phyloP scores from a whole-genome alignment of 2,888 invertebrate species.

The Dicranocentrus wangi region DNA sequence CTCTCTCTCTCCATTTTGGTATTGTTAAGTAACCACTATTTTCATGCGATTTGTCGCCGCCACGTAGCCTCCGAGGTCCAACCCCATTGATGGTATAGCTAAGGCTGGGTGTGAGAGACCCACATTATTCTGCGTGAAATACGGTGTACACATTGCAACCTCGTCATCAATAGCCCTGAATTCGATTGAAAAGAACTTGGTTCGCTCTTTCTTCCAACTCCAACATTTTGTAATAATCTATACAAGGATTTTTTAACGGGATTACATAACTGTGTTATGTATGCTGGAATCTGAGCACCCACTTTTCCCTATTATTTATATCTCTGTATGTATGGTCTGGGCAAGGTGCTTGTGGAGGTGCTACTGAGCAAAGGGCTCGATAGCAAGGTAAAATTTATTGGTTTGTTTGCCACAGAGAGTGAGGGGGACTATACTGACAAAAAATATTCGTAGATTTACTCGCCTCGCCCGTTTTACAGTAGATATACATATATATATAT shows the following conservation, averaged over 20 bases:
- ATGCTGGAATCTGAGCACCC: conserved; percentile 24
- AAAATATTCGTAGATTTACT: conserved; percentile 4
- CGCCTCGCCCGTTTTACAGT: neutral
- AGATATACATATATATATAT: neutral
- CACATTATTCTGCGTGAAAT: conserved; percentile 49
- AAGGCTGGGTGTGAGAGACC: conserved; percentile 32
- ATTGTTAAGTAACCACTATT: conserved; percentile 20
- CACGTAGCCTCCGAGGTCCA: conserved; percentile 17
- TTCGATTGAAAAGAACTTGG: conserved; percentile 25
- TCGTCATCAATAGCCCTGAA: conserved; percentile 58
- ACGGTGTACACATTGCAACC: conserved; percentile 38
- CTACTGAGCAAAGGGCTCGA: neutral
- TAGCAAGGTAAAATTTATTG: conserved; percentile 31
- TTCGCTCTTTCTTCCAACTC: neutral
- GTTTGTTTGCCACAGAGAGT: conserved; percentile 44
- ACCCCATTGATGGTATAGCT: conserved; percentile 23
- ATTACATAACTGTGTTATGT: no score
- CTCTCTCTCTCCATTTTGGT: no score
- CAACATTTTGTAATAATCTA: conserved; percentile 7
- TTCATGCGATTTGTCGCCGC: conserved; percentile 17
- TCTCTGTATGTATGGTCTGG: neutral
- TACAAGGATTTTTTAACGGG: neutral
- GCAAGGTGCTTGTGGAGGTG: no score
- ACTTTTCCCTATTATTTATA: conserved; percentile 29
- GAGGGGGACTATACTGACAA: neutral